Base-by-base conservation (phyloP, 2,888 invertebrate species). In the Dynastes grantii region DNA sequence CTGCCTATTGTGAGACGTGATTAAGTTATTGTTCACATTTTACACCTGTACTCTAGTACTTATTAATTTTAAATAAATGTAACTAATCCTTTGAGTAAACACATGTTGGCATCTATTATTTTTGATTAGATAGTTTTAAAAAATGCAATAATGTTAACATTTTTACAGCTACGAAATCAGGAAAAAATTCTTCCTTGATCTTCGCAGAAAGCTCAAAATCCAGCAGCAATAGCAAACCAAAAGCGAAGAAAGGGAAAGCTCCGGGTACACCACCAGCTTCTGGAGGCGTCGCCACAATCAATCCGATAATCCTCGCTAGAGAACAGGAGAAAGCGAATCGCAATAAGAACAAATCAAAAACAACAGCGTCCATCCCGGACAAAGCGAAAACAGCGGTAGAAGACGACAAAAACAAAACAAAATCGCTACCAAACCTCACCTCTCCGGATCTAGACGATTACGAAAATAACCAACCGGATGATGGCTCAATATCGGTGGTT, bases 381-480 rank as follows among this genome's bases (percentile, higher is more conserved):
- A 32, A 27, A 32, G 9, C 45, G n/a, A 68, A 45, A 0, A 45
- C 37, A 45, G n/a, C 9, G 16, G 53, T 11, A 53, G 53, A 53
- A 13, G 16, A 16, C 13, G n/a, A 0, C 53, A 53, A 16, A n/a
- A 27, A 53, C 16, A 71, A 40, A 27, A 9, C 55, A 3, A 49
- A 49, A 49, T 22, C 53, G n/a, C 8, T 27, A 16, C 51, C 22
- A 5, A 53, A 29, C 55, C 32, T 49, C 13, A 53, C 9, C 9
- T 37, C n/a, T 2, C n/a, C 16, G 16, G 53, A 29, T 6, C 6
- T 29, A 29, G 70, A 53, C 45, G 68, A 49, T 27, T 58, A 80
- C 13, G 76, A 78, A 16, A 70, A 76, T 32, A 76, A 73, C 11
- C 68, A 55, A 70, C n/a, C 49, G 2, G 55, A 55, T 5, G 65